A percentile compares a stretch with the other conserved stretches of the same genome.
Evolutionary conservation across 1,140 invertebrate species (phyloP).

Genomic region (Ladona fulva): DNA sequence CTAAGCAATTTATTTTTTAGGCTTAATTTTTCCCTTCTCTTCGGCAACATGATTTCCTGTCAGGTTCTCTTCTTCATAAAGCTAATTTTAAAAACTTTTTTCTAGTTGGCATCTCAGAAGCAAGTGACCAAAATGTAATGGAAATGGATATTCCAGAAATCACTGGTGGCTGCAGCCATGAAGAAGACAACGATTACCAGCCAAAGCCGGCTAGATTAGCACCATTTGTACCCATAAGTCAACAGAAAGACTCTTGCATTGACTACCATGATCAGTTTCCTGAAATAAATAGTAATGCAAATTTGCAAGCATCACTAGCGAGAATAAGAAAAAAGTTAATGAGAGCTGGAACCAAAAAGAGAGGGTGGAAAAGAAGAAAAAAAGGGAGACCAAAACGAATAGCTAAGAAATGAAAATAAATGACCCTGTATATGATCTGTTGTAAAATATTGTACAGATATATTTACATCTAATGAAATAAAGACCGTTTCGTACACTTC

Average conservation of each 20-base stretch:
- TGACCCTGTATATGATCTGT: background rate
- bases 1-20: too few relatives aligned
- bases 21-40: too few relatives aligned
- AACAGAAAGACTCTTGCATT: background rate
- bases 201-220: background rate
- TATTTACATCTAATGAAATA: too few relatives aligned
- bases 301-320: background rate
- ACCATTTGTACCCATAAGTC: background rate
- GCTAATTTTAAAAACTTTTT: too few relatives aligned
- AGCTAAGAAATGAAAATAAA: background rate
- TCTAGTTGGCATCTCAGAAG: too few relatives aligned
- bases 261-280: background rate
- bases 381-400: background rate
- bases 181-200: background rate
- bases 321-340: background rate
- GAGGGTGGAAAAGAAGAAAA: background rate
- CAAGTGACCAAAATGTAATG: too few relatives aligned
- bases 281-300: background rate
- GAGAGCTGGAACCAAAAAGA: background rate
- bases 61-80: too few relatives aligned
- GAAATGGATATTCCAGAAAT: too few relatives aligned
- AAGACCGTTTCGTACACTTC: too few relatives aligned
- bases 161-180: background rate
- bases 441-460: background rate
- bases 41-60: too few relatives aligned